phyloP scores from a whole-genome alignment of 1,140 invertebrate genomes.

The Scaptodrosophila lebanonensis region DNA sequence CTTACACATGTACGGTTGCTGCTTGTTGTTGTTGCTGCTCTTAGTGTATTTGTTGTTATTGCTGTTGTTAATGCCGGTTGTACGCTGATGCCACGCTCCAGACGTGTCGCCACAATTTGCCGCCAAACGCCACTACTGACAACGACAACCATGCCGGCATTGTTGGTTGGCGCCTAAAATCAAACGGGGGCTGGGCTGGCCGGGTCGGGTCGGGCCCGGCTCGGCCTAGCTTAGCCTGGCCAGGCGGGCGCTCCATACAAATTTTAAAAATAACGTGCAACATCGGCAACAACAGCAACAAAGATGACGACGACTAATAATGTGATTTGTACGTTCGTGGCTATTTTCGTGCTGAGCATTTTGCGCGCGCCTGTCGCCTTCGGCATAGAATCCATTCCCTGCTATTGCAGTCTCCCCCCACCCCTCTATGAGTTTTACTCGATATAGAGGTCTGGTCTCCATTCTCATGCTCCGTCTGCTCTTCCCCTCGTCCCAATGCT shows the following conservation, averaged over 20 bases:
- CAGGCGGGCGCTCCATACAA: constrained; percentile 24
- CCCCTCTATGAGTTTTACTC: too few relatives aligned
- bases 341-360: constrained; percentile 39
- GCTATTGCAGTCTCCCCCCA: too few relatives aligned
- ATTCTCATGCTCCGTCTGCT: constrained; percentile 10
- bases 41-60: constrained; percentile 25
- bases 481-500: constrained; percentile 13
- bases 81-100: constrained; percentile 60
- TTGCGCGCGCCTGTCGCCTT: too few relatives aligned
- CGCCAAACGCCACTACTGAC: constrained; percentile 48
- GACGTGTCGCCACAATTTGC: constrained; percentile 76
- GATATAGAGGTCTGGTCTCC: too few relatives aligned
- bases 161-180: constrained; percentile 67
- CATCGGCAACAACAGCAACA: constrained; percentile 7
- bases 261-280: constrained; percentile 69
- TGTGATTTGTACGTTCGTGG: constrained; percentile 63
- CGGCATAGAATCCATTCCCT: too few relatives aligned
- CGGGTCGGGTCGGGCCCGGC: too few relatives aligned
- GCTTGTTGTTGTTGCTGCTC: too few relatives aligned
- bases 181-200: constrained; percentile 56
- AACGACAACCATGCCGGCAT: constrained; percentile 23
- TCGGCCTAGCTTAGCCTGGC: too few relatives aligned
- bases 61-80: constrained; percentile 11
- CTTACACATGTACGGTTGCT: background rate
- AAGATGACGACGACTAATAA: constrained; percentile 43